Conservation (phyloP, 2,113 vertebrate genomes). For the Noturus placidus region DNA sequence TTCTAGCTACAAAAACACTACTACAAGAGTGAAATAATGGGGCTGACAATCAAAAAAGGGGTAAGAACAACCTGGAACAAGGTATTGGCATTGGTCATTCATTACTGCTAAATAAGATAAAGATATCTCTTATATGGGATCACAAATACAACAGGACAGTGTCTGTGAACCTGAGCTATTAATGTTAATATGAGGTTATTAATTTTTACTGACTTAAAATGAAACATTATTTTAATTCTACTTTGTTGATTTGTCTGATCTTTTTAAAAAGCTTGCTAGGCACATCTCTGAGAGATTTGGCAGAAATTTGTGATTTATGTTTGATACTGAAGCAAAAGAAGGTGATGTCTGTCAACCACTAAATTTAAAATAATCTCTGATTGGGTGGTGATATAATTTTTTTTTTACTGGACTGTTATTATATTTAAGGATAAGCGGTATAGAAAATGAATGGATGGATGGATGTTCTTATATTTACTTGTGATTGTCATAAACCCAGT, state of each 20-base stretch:
- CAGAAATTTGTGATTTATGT: neutral
- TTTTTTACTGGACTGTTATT: neutral
- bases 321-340: neutral
- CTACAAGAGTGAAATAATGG: neutral
- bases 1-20: neutral
- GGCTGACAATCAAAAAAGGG: neutral
- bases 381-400: neutral
- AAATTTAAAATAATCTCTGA: neutral
- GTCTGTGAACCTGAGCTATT: neutral
- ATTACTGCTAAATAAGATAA: neutral
- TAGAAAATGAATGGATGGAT: too few species aligned
- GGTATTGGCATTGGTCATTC: neutral
- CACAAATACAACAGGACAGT: neutral
- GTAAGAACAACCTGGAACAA: neutral
- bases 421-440: too few species aligned
- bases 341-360: neutral
- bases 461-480: neutral
- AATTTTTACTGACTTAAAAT: neutral
- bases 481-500: neutral
- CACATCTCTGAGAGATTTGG: neutral
- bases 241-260: neutral
- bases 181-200: neutral
- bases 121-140: neutral
- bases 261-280: neutral
- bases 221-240: neutral